Conservation (phyloP, 2,113 vertebrate species). For the Callospermophilus lateralis region DNA sequence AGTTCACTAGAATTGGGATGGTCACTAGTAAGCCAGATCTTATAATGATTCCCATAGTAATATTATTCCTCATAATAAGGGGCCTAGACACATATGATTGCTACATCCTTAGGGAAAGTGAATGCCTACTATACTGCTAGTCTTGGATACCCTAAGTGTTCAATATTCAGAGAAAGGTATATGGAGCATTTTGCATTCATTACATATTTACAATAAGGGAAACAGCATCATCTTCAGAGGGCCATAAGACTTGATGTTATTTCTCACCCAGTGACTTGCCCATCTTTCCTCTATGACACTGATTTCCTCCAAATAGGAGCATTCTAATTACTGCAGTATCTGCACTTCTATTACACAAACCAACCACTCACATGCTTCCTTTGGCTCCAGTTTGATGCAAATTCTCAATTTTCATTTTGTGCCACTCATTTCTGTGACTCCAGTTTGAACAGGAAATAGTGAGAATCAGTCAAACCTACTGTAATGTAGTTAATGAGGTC, state of each 20-base stretch:
- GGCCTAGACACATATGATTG: neutral
- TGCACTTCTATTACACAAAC: neutral
- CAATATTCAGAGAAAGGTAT: neutral
- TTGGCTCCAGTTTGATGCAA: neutral
- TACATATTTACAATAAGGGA: neutral
- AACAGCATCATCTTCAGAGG: neutral
- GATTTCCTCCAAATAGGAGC: neutral
- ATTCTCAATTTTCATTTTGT: neutral
- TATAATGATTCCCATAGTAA: neutral
- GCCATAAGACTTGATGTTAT: neutral
- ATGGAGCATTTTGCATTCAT: neutral
- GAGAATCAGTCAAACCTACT: neutral
- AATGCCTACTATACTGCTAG: neutral
- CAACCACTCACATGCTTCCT: neutral
- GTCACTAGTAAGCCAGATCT: neutral
- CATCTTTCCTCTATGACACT: neutral
- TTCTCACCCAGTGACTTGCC: neutral
- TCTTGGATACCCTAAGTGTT: neutral
- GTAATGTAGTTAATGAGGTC: neutral
- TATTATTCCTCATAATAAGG: neutral
- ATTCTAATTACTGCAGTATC: neutral
- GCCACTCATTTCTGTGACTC: neutral
- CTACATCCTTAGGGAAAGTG: neutral
- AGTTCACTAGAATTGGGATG: neutral
- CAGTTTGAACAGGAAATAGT: neutral